Evolutionary conservation across 2,113 vertebrate genomes (phyloP), one percentile per base, ranked within the genome.

Genomic region (Dolichallabes microphthalmus): DNA sequence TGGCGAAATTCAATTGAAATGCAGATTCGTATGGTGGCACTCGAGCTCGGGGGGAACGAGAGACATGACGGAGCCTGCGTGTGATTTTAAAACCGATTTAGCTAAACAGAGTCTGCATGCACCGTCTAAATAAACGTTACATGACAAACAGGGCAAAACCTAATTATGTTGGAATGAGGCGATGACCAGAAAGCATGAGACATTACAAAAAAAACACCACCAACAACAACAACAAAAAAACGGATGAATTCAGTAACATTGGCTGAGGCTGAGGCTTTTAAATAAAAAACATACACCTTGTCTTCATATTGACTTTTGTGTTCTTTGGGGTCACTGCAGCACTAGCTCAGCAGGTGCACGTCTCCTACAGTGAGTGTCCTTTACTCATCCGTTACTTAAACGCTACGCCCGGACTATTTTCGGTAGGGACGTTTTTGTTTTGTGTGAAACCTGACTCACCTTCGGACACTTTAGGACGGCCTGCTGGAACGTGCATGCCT

Each of bases 1-100:
- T 87, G 64, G 69, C 78, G 27, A 86, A 91, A 91, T 88, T 91
- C 85, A 87, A 90, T 92, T 89, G 88, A 86, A 89, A 88, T 86
- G 85, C 87, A 89, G 88, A 91, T 87, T 77, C 63, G 66, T 58
- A 66, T 45, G 69, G 30, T 30, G 60, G 61, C 60, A 39, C 84
- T 85, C 57, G 8, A 61, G 57, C 80, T 82, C 53, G 61, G 32
- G n/a, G 82, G 25, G 45, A 82, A 45, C 50, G 78, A 78, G 52
- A 84, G 82, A 52, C 68, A 87, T 55, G 85, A 87, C 55, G 32
- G 85, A 78, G 75, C 63, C 82, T 78, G 64, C 82, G 85, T 88
- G 74, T 80, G 60, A 58, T 60, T 86, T 86, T 85, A 86, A 88
- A 86, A 85, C 80, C 82, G 87, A 86, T 90, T 85, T 88, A 30